A percentile compares a stretch with the other conserved stretches of the same genome.
These are phyloP conservation scores for Cavia aperea DNA, from an alignment of 2,113 vertebrate species.

Conservation along the genomic window DNA sequence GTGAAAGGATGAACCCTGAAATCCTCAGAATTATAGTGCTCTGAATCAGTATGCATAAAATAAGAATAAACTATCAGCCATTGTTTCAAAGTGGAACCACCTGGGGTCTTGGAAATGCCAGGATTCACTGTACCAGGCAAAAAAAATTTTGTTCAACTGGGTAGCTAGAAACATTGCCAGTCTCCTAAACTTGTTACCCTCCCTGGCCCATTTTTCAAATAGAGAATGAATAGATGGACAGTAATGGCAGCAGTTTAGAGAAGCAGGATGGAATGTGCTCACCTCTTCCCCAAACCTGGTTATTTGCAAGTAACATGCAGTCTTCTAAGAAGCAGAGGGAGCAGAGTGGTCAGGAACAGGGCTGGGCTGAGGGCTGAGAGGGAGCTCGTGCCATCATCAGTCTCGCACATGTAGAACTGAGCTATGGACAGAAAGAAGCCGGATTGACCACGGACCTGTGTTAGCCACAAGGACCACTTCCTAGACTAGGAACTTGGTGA, in stretches of 20 bases:
- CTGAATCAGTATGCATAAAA: background rate
- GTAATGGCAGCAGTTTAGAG: background rate
- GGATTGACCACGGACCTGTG: no score
- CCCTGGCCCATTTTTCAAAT: background rate
- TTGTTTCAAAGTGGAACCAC: background rate
- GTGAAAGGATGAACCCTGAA: background rate
- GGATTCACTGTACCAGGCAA: background rate
- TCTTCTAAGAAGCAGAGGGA: background rate
- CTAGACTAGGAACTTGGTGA: background rate
- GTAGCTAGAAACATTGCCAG: background rate
- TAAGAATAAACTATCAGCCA: background rate
- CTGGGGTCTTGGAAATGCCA: background rate
- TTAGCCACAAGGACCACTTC: background rate
- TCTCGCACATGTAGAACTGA: background rate
- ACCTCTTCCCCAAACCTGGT: background rate
- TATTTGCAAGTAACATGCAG: no score
- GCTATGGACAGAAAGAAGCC: background rate
- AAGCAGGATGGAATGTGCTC: background rate
- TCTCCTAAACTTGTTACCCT: background rate
- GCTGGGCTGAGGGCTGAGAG: background rate
- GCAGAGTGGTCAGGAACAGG: fast-evolving
- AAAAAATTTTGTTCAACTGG: background rate
- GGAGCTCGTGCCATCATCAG: fast-evolving
- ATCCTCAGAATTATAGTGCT: background rate
- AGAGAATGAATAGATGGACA: background rate